phyloP scores from a whole-genome alignment of 2,888 invertebrate species.

The Microctonus hyperodae region DNA sequence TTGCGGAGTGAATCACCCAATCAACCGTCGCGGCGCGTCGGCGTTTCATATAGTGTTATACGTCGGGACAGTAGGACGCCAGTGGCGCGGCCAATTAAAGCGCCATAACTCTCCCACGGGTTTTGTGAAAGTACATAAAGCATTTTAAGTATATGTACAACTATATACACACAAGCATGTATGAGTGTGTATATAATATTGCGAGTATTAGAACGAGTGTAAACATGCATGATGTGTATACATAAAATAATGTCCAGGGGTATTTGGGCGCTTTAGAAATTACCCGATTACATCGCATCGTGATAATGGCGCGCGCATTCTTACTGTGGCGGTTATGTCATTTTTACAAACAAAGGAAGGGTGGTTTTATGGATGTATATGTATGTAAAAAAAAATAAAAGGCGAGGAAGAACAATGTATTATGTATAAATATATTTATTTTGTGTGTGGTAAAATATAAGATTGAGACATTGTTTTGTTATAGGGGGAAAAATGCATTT shows the following conservation, averaged over 20 bases:
- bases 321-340: not conserved
- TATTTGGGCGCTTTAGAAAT: conserved; percentile 40
- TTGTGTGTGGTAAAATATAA: not conserved
- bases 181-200: too few species aligned
- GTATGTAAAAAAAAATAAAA: not conserved
- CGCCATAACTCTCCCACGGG: conserved; percentile 48
- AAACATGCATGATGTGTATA: not conserved
- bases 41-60: conserved; percentile 22
- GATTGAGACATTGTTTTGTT: not conserved
- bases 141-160: not conserved
- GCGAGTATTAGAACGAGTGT: not conserved
- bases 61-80: conserved; percentile 24
- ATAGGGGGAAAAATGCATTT: not conserved
- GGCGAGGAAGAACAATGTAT: not conserved
- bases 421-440: too few species aligned
- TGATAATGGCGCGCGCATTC: conserved; percentile 37
- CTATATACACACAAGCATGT: too few species aligned
- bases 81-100: conserved; percentile 45
- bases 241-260: conserved; percentile 7
- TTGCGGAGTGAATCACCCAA: conserved; percentile 54
- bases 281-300: conserved; percentile 42
- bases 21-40: conserved; percentile 45
- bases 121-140: conserved; percentile 24
- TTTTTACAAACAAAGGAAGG: not conserved
- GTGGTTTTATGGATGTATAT: not conserved